Conservation (phyloP, 1,140 invertebrate species). For the Lasioglossum albipes region DNA sequence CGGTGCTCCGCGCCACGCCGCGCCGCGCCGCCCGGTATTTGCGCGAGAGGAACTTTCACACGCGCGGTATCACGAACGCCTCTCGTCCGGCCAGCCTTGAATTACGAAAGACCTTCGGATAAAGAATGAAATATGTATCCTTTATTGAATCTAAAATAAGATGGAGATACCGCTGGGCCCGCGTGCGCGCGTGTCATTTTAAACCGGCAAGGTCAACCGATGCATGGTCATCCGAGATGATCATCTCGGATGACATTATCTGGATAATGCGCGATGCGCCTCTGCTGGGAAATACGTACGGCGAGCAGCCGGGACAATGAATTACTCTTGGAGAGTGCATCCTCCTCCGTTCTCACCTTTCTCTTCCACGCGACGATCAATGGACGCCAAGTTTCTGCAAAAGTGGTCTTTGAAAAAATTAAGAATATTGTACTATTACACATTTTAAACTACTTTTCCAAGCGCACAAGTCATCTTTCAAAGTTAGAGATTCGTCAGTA, state of each 20-base stretch:
- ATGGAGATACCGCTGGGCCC: slow-evolving; percentile 51
- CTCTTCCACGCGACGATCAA: slow-evolving; percentile 25
- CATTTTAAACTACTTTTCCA: no score
- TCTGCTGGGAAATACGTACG: slow-evolving; percentile 53
- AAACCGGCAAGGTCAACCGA: slow-evolving; percentile 60
- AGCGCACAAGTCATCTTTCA: no score
- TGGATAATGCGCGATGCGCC: slow-evolving; percentile 64
- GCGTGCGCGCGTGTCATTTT: slow-evolving; percentile 49
- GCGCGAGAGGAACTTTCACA: slow-evolving; percentile 9
- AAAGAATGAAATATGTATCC: slow-evolving; percentile 63
- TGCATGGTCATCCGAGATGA: slow-evolving; percentile 69
- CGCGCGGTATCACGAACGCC: neutral
- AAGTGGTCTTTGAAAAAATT: slow-evolving; percentile 41
- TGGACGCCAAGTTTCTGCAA: slow-evolving; percentile 29
- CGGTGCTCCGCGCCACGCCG: no score
- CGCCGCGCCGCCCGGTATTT: neutral
- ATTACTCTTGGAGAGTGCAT: slow-evolving; percentile 63
- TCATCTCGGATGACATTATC: slow-evolving; percentile 72
- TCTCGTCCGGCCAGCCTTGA: slow-evolving; percentile 42
- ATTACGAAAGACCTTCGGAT: slow-evolving; percentile 60
- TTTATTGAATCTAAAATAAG: slow-evolving; percentile 68
- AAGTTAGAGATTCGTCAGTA: no score
- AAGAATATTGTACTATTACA: no score
- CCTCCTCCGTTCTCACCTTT: slow-evolving; percentile 26
- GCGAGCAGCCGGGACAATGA: slow-evolving; percentile 64